phyloP scores from a whole-genome alignment of 2,113 vertebrate species.

The Crotalus helleri region DNA sequence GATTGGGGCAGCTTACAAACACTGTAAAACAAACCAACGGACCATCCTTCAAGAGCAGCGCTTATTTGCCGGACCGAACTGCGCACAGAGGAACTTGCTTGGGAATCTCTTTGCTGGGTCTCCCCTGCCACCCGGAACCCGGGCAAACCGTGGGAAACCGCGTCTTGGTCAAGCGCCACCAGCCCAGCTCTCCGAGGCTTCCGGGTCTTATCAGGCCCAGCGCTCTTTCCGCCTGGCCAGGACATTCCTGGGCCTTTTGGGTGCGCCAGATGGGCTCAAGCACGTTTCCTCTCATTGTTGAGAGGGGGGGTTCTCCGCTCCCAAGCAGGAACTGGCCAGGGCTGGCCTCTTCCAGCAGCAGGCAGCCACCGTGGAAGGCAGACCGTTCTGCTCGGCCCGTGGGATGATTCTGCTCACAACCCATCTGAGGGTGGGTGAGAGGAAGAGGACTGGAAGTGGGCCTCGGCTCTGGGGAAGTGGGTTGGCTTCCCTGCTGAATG shows the following conservation, averaged over 20 bases:
- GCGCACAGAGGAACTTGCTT: not conserved
- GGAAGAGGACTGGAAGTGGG: not conserved
- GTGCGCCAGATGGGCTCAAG: slow-evolving; percentile 28
- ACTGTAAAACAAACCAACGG: not conserved
- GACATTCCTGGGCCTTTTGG: slow-evolving; percentile 31
- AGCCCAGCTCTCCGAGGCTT: slow-evolving; percentile 55
- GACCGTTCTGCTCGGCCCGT: not conserved
- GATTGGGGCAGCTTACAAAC: not conserved
- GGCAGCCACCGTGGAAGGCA: not conserved
- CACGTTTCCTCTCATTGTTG: slow-evolving; percentile 66
- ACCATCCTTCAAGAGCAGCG: not conserved
- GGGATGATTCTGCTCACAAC: not conserved
- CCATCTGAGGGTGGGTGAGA: not conserved
- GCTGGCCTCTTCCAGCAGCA: not conserved
- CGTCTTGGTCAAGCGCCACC: not conserved
- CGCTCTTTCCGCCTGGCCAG: slow-evolving; percentile 47
- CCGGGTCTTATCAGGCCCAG: slow-evolving; percentile 68
- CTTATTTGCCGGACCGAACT: not conserved
- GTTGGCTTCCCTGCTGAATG: not conserved
- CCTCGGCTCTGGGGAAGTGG: not conserved
- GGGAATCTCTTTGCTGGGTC: not conserved
- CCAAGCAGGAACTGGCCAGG: slow-evolving; percentile 20
- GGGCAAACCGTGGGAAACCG: slow-evolving; percentile 68
- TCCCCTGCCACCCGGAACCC: not conserved
- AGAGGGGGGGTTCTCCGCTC: slow-evolving; percentile 6